Evolutionary conservation across 1,140 invertebrate species (phyloP), one percentile per base, ranked within the genome.

Genomic region (Holcopasites calliopsidis): DNA sequence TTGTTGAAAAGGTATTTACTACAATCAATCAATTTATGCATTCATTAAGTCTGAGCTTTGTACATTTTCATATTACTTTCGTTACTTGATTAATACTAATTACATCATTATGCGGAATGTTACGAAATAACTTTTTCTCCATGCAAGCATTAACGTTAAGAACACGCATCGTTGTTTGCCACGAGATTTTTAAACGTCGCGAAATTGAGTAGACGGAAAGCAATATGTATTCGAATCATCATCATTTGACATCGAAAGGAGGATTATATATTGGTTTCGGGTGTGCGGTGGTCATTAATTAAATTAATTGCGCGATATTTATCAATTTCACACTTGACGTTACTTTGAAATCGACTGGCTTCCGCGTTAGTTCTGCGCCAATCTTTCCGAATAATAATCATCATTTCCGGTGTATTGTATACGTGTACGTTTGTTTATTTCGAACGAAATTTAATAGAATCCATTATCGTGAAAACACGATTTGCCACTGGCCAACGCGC

Each of bases 321-420:
- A 31, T 69, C 66, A 69, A 57, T 57, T 55, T 69, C 52, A 57
- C 35, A 44, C 23, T 55, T 57, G 65, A 44, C 52, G 42, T 7
- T 33, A 33, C 52, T 57, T 40, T 44, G 11, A 57, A 44, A 57
- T 23, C 8, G 38, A 38, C 33, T 47, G 10, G 2, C 8, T 10
- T 16, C n/a, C 5, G 55, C 5, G 11, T 21, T 7, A 3, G 11
- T 11, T 1, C 18, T 16, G 16, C 28, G 7, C n/a, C 18, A 11
- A 26, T 31, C 42, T 62, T 47, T 47, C 28, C 8, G 16, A 64
- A 64, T 47, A 21, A 64, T 31, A 47, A 62, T 62, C 26, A 44
- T 31, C 10, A 13, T 18, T 3, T 4, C 44, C 11, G 16, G 44
- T 47, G 44, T 16, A 47, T 47, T 13, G n/a, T n/a, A n/a, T n/a